Conservation (phyloP, 2,888 invertebrate genomes). For the Zaprionus obscuricornis region DNA sequence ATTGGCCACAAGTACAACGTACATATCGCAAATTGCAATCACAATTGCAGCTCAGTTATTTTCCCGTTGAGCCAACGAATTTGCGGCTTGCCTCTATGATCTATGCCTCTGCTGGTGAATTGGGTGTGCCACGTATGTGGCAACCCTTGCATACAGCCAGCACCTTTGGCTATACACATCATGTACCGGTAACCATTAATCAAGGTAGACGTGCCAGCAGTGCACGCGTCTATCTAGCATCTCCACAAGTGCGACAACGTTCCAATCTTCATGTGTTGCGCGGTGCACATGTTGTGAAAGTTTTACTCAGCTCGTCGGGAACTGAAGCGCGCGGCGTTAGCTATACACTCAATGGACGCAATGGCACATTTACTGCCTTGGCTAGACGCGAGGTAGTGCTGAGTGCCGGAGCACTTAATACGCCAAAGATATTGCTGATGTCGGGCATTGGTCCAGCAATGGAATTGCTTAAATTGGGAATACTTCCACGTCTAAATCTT, state of each 20-base stretch:
- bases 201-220: constrained; percentile 85
- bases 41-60: constrained; percentile 83
- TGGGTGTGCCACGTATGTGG: constrained; percentile 87
- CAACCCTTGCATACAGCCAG: constrained; percentile 85
- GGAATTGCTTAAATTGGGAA: constrained; percentile 69
- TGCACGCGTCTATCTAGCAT: constrained; percentile 85
- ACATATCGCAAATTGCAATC: constrained; percentile 84
- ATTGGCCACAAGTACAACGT: constrained; percentile 84
- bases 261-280: constrained; percentile 68
- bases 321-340: constrained; percentile 47
- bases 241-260: constrained; percentile 33
- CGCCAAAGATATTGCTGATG: constrained; percentile 26
- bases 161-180: constrained; percentile 84
- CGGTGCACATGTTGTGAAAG: constrained; percentile 48
- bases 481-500: constrained; percentile 64
- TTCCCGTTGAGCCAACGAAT: constrained; percentile 47
- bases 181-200: constrained; percentile 85
- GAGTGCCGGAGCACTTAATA: constrained; percentile 55
- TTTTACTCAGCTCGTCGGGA: constrained; percentile 26
- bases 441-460: constrained; percentile 66
- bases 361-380: constrained; percentile 29
- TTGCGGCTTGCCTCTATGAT: constrained; percentile 84
- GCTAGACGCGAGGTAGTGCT: constrained; percentile 37
- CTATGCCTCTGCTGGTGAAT: constrained; percentile 85
- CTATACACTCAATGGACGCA: constrained; percentile 27